Evolutionary conservation across 2,113 vertebrate genomes (phyloP), one percentile per base, ranked within the genome.

Genomic region (Tragelaphus strepsiceros): DNA sequence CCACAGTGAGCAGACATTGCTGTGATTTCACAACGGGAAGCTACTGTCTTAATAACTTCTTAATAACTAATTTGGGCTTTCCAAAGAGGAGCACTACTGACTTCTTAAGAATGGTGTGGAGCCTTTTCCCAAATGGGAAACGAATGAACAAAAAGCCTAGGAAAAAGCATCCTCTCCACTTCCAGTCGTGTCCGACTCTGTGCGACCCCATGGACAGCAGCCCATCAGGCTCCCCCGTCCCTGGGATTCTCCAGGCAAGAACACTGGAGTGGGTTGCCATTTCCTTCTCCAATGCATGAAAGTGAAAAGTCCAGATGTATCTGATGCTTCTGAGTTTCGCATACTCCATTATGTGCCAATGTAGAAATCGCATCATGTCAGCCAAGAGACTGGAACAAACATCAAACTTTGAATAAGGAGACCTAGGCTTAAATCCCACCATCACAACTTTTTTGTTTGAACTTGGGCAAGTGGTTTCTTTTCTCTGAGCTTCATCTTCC

Each of bases 51-150:
- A 81, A 96, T 86, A 80, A 32, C 77, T 32, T 30, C 46, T 51
- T 80, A 32, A 81, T 51, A 53, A 53, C 78, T 81, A 77, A 97
- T 84, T 81, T 96, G 54, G 97, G 4, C 0, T 14, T 84, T 83
- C 95, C 96, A 95, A 94, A 78, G 71, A 92, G 17, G 51, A 91
- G 54, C 85, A 58, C 74, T 88, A 78, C 16, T 92, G 74, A 81
- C 92, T 98, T 94, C 85, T 71, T 94, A 98, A 96, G 22, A 88
- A 96, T 77, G 94, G 78, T 94, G 96, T 92, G 85, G 49, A 97
- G 92, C 53, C 7, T 56, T 61, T 85, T 53, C 35, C 39, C 54
- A 49, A 81, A 43, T 54, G 78, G n/a, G 14, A 96, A 77, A 81
- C n/a, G 86, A 78, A 51, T 6, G 19, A 87, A 49, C 8, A 2